These are phyloP conservation scores for Triplophysa siluroides DNA, from an alignment of 2,113 vertebrate species.

Conservation along the genomic window DNA sequence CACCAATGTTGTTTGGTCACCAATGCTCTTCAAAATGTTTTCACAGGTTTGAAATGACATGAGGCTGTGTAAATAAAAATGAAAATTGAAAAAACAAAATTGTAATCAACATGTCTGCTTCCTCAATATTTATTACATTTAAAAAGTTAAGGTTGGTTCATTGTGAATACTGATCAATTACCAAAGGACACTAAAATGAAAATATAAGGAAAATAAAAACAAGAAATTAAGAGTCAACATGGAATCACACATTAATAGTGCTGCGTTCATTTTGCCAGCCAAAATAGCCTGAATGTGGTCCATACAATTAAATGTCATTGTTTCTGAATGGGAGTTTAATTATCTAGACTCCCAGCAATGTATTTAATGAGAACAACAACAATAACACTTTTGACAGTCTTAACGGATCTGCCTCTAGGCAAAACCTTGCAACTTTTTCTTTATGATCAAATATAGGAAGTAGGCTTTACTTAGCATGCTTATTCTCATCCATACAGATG, in stretches of 20 bases:
- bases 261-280: neutral
- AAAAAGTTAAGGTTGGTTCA: neutral
- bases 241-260: neutral
- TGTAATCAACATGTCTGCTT: no score
- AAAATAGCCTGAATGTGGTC: conserved; percentile 5
- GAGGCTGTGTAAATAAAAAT: no score
- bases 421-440: neutral
- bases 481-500: conserved; percentile 2
- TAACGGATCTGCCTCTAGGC: neutral
- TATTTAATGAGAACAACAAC: conserved; percentile 25
- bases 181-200: neutral
- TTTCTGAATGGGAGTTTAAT: conserved; percentile 14
- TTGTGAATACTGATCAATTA: neutral
- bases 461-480: conserved; percentile 21
- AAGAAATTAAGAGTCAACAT: neutral
- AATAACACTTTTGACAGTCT: neutral
- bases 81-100: no score
- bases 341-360: conserved; percentile 10
- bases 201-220: neutral
- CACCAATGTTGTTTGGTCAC: no score
- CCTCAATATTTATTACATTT: no score
- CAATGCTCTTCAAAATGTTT: no score
- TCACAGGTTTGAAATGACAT: no score
- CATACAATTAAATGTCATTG: conserved; percentile 14
- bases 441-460: conserved; percentile 34